Evolutionary conservation across 1,140 invertebrate species (phyloP).

Genomic region (Thaumatotibia leucotreta): DNA sequence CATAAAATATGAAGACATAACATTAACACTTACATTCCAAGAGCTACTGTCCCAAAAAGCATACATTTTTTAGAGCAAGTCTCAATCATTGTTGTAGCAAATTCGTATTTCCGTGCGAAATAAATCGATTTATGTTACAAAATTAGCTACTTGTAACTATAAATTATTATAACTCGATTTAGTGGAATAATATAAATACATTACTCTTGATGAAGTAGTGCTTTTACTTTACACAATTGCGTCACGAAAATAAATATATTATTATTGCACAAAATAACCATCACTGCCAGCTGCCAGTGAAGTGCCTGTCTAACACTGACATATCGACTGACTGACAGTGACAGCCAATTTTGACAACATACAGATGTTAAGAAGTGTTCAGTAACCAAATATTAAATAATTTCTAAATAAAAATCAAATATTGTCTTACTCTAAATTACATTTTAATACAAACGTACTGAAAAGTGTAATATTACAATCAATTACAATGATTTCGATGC

Average conservation of each 20-base stretch:
- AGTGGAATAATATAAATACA: neutral
- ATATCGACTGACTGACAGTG: neutral
- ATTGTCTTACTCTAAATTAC: neutral
- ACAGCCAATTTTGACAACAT: neutral
- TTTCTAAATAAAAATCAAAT: neutral
- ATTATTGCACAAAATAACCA: neutral
- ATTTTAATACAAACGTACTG: neutral
- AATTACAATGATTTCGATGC: no score
- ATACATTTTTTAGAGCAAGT: slow-evolving; percentile 66
- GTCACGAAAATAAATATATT: neutral
- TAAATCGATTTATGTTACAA: neutral
- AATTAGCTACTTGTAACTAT: neutral
- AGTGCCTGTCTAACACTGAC: neutral
- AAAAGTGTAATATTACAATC: neutral
- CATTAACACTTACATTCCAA: slow-evolving; percentile 58
- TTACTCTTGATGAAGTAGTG: neutral
- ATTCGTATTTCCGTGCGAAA: neutral
- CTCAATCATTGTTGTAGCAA: slow-evolving; percentile 46
- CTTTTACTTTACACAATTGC: neutral
- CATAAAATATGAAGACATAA: neutral
- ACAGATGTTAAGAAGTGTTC: neutral
- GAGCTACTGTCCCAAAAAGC: slow-evolving; percentile 56
- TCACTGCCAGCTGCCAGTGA: neutral
- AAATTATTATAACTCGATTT: neutral
- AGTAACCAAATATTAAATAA: neutral